Percentiles rank a stretch among this genome's conserved stretches.
Evolutionary conservation across 2,113 vertebrate species (phyloP).

Genomic region (Nymphicus hollandicus): DNA sequence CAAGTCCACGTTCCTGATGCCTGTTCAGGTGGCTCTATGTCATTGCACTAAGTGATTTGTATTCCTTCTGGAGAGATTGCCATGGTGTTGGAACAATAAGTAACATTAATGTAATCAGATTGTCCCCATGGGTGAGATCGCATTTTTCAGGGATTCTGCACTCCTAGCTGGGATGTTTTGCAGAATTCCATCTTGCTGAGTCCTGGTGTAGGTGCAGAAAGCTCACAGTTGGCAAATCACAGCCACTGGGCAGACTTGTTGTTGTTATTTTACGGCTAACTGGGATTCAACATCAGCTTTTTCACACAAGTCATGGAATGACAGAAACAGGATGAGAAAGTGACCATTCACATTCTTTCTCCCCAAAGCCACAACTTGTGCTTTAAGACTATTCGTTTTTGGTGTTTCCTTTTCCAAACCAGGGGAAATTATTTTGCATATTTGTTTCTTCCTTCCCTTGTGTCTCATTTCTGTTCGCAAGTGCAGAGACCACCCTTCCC

Average conservation of each 20-base stretch:
- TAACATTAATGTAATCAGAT: background rate
- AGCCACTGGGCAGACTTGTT: background rate
- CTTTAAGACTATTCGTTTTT: background rate
- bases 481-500: background rate
- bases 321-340: slow-evolving; percentile 7
- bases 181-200: background rate
- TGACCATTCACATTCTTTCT: background rate
- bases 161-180: background rate
- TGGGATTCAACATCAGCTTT: background rate
- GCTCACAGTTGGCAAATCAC: background rate
- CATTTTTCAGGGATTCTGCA: background rate
- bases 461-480: background rate
- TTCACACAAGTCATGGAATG: background rate
- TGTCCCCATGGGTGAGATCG: slow-evolving; percentile 25
- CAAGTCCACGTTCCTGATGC: slow-evolving; percentile 44
- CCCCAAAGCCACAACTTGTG: background rate
- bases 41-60: background rate
- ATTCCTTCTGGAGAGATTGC: slow-evolving; percentile 32
- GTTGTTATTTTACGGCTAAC: slow-evolving; percentile 16
- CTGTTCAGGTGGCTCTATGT: slow-evolving; percentile 41
- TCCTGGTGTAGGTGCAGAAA: slow-evolving; percentile 9
- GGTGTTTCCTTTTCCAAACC: background rate
- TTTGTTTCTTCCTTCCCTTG: background rate
- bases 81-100: slow-evolving; percentile 52
- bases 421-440: background rate